Conservation (phyloP, 2,888 invertebrate species). For the Campoplex capitator region DNA sequence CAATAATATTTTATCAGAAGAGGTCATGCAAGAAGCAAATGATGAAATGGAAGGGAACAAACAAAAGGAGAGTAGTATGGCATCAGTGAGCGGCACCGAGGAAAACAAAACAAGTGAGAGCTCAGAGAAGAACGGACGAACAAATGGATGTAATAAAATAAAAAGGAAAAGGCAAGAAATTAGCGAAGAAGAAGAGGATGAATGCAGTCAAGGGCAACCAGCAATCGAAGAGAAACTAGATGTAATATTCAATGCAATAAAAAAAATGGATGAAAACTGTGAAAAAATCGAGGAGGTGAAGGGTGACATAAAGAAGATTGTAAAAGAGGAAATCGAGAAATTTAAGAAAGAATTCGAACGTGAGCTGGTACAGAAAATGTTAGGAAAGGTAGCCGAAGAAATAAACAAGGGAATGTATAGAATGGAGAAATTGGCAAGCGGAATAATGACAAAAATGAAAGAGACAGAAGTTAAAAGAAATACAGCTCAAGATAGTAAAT, state of each 20-base stretch:
- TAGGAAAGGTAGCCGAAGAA: neutral
- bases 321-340: neutral
- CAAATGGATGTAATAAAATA: neutral
- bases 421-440: neutral
- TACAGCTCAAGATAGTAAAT: neutral
- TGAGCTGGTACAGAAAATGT: neutral
- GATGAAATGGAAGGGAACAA: neutral
- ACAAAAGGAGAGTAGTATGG: neutral
- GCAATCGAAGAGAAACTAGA: neutral
- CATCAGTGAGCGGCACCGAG: no score
- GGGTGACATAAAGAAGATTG: neutral
- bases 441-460: neutral
- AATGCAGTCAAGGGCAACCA: no score
- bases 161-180: neutral
- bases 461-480: neutral
- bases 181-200: no score
- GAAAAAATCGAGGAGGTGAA: neutral
- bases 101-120: no score
- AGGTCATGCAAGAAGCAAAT: neutral
- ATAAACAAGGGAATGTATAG: neutral
- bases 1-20: neutral
- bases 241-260: neutral
- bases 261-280: neutral
- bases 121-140: neutral
- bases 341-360: neutral